Base-by-base conservation (phyloP, 2,797 vertebrate genomes). In the Sebastes melanostomus region DNA sequence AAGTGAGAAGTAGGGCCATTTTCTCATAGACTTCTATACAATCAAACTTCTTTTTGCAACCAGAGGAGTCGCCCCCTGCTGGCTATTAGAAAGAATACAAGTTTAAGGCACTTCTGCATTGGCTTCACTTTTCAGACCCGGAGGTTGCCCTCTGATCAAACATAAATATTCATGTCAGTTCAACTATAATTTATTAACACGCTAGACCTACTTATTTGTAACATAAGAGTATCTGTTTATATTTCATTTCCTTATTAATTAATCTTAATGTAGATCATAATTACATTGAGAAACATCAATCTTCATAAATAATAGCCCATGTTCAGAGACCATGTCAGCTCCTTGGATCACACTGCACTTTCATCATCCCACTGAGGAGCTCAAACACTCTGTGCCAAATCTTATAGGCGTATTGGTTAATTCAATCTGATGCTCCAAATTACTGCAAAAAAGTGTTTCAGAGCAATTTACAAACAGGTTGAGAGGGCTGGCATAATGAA, bases 391-490 rank as follows among this genome's bases (percentile, higher is more conserved):
- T 42, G 63, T 13, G 54, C 56, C 56, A 81, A 65, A 80, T 60
- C 55, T 56, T 56, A 78, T 70, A 58, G 74, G 27, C 42, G 7
- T 54, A 36, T 50, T 77, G n/a, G 34, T 66, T 71, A 74, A 88
- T 77, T 77, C 59, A 86, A 76, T 84, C 24, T 63, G 71, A 85
- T 58, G 63, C 52, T 77, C 59, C 80, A 78, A 69, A 81, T 79
- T 32, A 67, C 38, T 61, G 30, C n/a, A 73, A 59, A 52, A 75
- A 60, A 30, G 8, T 24, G 70, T 50, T 81, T 42, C 77, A 73
- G 36, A 75, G 60, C 32, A 79, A 77, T 79, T 82, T 76, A 50
- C 46, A 89, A 78, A 73, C 54, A 68, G 66, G 65, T 77, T 81
- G 25, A 75, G 78, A 62, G 25, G 78, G 52, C 73, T 83, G 63